Percentiles rank a stretch among this genome's conserved stretches.
Conservation (phyloP, 2,888 invertebrate genomes). For the Synanthedon tipuliformis region DNA sequence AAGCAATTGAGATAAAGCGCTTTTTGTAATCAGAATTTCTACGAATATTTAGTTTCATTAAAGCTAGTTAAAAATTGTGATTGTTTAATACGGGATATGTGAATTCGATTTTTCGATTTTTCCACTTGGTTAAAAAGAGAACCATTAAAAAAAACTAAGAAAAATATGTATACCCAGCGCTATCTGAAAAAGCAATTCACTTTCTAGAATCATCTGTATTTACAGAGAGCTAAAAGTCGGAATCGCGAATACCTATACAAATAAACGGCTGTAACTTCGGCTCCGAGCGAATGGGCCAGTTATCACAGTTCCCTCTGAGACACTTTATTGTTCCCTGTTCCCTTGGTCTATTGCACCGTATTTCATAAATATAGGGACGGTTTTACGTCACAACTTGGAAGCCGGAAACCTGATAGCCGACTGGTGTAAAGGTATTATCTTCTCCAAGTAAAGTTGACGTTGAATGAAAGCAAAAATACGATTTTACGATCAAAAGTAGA, state of each 20-base stretch:
- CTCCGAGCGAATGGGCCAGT: constrained; percentile 5
- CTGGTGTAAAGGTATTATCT: background rate
- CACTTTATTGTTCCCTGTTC: background rate
- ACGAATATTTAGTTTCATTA: too few relatives aligned
- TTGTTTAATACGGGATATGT: too few relatives aligned
- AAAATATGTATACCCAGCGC: too few relatives aligned
- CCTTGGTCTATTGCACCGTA: constrained; percentile 1
- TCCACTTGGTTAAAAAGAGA: too few relatives aligned
- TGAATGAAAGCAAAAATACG: background rate
- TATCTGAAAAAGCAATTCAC: too few relatives aligned
- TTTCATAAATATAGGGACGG: constrained; percentile 4
- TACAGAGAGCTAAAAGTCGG: background rate
- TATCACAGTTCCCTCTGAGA: background rate
- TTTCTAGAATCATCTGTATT: background rate
- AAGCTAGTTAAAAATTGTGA: too few relatives aligned
- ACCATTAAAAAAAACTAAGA: too few relatives aligned
- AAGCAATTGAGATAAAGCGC: too few relatives aligned
- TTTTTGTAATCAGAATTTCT: too few relatives aligned
- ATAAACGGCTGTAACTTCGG: constrained; percentile 16
- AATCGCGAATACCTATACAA: constrained; percentile 7
- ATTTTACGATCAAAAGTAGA: background rate
- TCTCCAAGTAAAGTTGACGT: background rate
- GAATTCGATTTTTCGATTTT: too few relatives aligned
- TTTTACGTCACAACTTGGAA: constrained; percentile 6
- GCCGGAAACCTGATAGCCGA: constrained; percentile 1